Evolutionary conservation across 2,797 vertebrate species (phyloP), one percentile per base, ranked within the genome.

Genomic region (Molossus molossus): DNA sequence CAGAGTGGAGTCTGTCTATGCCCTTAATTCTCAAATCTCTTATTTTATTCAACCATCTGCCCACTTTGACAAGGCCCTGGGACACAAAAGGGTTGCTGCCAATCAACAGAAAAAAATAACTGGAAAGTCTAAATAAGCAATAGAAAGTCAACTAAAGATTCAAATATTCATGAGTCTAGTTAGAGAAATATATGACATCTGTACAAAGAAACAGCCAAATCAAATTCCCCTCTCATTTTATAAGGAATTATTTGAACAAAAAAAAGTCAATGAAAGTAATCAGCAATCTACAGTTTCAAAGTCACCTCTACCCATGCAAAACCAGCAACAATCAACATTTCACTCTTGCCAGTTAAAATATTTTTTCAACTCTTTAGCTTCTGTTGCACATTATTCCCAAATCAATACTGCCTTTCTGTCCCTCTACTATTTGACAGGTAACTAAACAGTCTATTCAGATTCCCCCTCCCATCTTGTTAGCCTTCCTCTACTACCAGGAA

Each of bases 401-500:
- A 72, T 87, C 76, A 83, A 87, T 80, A 87, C 45, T 58, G 53
- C 55, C 14, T 88, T 87, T 91, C 82, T n/a, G 45, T 62, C 45
- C 50, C 27, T 87, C 45, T 87, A 27, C 70, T 9, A 33, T 18
- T 57, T 69, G 67, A 88, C 60, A 82, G 27, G 65, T 50, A 94
- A 72, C 73, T 86, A 83, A 86, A 90, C 69, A 91, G 33, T 50
- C 57, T 64, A 75, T 77, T 90, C 14, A 9, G 13, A 84, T n/a
- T 14, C 76, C 18, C 48, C 55, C 40, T 29, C 13, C 1, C 27
- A 9, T 29, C 37, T 45, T 2, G 1, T 33, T 93, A 80, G 40
- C 40, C 60, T 93, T 76, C 11, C 33, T 94, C 53, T 95, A 69
- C 53, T 95, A 33, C 57, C 75, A 96, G 29, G 85, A 96, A 95